These are phyloP conservation scores for Spinus pinus DNA, from an alignment of 2,797 vertebrate genomes.

Conservation along the genomic window DNA sequence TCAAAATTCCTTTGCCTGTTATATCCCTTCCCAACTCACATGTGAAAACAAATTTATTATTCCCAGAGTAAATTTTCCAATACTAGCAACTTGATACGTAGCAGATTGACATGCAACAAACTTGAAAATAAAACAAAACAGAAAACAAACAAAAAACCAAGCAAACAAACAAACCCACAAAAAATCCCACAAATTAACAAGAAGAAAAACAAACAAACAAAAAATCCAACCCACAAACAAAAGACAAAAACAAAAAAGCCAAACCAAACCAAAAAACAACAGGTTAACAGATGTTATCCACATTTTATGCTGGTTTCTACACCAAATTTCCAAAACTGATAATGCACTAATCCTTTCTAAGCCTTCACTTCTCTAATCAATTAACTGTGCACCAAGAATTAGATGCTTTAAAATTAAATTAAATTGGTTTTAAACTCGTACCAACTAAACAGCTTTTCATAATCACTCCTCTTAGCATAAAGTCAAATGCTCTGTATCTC, in stretches of 20 bases:
- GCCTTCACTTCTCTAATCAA: neutral
- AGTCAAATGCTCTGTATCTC: neutral
- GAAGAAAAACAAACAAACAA: neutral
- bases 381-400: neutral
- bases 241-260: neutral
- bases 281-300: neutral
- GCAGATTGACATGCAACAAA: neutral
- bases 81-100: neutral
- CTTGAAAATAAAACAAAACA: neutral
- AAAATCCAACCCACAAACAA: neutral
- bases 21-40: neutral
- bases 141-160: neutral
- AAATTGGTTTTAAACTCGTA: neutral
- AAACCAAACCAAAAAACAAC: neutral
- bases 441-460: neutral
- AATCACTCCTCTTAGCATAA: neutral
- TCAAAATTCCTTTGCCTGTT: neutral
- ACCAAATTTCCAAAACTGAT: neutral
- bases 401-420: neutral
- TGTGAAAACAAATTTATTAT: neutral
- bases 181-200: neutral
- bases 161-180: neutral
- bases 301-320: neutral
- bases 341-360: neutral
- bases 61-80: neutral